A percentile compares a stretch with the other conserved stretches of the same genome.
Evolutionary conservation across 2,113 vertebrate genomes (phyloP).

Genomic region (Limnothrissa miodon): DNA sequence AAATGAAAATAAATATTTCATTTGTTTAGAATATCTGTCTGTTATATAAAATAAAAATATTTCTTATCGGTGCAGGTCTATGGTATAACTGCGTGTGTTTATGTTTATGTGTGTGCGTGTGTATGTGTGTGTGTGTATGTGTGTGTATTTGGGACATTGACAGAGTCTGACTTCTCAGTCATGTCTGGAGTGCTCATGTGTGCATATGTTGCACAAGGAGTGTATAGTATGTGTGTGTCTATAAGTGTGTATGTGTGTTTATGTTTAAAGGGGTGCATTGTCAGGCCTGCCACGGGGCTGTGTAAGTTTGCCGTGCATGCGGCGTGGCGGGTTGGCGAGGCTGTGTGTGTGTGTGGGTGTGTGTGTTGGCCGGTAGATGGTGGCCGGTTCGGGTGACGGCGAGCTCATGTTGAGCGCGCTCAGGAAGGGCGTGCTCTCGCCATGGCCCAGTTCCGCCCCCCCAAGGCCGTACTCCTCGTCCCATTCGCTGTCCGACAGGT

Average conservation of each 20-base stretch:
- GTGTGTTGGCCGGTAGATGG: constrained; percentile 77
- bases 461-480: constrained; percentile 66
- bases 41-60: constrained; percentile 99
- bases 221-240: constrained; percentile 27
- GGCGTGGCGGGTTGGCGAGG: constrained; percentile 62
- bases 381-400: constrained; percentile 72
- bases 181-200: not conserved
- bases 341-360: constrained; percentile 86
- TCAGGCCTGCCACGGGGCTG: constrained; percentile 81
- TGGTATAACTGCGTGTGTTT: constrained; percentile 70
- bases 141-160: constrained; percentile 54
- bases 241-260: constrained; percentile 33
- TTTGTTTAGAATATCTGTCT: constrained; percentile 97
- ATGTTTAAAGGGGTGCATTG: constrained; percentile 84
- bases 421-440: constrained; percentile 95
- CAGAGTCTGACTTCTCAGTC: constrained; percentile 29
- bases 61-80: constrained; percentile 82
- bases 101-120: constrained; percentile 37
- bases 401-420: constrained; percentile 87
- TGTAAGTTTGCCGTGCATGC: constrained; percentile 77
- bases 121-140: not conserved
- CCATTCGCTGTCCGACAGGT: constrained; percentile 87
- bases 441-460: constrained; percentile 76
- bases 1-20: constrained; percentile 99
- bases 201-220: constrained; percentile 25